These are phyloP conservation scores for Chironomus riparius DNA, from an alignment of 2,888 invertebrate genomes.

Conservation along the genomic window DNA sequence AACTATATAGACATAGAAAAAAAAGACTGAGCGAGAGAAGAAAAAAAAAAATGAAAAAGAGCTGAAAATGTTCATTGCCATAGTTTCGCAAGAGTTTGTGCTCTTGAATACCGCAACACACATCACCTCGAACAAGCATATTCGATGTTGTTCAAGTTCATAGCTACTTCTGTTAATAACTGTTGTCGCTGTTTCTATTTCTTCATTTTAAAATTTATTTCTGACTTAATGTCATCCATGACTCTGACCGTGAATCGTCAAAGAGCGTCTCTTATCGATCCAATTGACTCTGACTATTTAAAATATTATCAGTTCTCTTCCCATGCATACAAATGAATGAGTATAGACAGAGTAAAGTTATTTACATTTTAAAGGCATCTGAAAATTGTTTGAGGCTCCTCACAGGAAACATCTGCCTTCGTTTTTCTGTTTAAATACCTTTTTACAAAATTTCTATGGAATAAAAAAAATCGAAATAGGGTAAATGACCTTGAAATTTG, in stretches of 20 bases:
- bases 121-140: not conserved
- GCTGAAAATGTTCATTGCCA: conserved; percentile 6
- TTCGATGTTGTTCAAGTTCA: conserved; percentile 10
- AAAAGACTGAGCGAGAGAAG: not conserved
- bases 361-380: not conserved
- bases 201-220: not conserved
- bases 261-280: not conserved
- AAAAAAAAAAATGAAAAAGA: not conserved
- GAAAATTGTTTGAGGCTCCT: not conserved
- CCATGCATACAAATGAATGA: not conserved
- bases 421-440: conserved; percentile 1
- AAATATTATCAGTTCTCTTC: not conserved
- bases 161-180: not conserved
- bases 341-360: not conserved
- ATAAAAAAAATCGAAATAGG: not conserved
- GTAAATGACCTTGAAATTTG: too few relatives aligned
- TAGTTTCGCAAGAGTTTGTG: not conserved
- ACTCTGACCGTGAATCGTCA: not conserved
- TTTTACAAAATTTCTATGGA: not conserved
- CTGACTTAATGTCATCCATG: not conserved
- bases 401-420: not conserved
- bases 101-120: conserved; percentile 2
- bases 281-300: not conserved
- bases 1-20: not conserved
- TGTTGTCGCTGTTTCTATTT: not conserved